Base-by-base conservation (phyloP, 2,113 vertebrate genomes). In the Tragelaphus imberbis region DNA sequence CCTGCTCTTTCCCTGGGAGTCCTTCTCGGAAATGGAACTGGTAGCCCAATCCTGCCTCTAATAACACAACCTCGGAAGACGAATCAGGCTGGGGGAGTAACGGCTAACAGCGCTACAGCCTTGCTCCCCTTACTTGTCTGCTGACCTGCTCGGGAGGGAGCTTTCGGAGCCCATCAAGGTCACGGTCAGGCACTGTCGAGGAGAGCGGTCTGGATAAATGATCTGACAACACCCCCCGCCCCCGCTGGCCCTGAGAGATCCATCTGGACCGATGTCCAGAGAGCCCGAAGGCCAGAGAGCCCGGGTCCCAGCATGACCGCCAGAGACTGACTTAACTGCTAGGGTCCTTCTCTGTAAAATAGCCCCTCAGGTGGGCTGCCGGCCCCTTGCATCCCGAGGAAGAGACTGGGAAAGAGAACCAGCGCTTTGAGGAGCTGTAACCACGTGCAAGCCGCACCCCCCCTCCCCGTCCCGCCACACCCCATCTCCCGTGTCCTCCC, bases 401-500 rank as follows among this genome's bases (percentile, higher is more conserved):
- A 12, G 61, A 65, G 3, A 7, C 15, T 10, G 14, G 55, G 36
- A 11, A 56, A 2, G 2, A 1, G 17, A 7, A 2, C 6, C 0
- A 0, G 13, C 5, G 0, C 71, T 14, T 1, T 0, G 68, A n/a
- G 28, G 71, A 33, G 82, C 2, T 5, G 53, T 2, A 10, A 80
- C 28, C 16, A 0, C 1, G 0, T 6, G 30, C 16, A 21, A 2
- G 47, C 0, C 30, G 6, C n/a, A n/a, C n/a, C n/a, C n/a, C n/a
- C 4, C 16, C 7, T 7, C 7, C 33, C 16, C 30, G 14, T 6
- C 59, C 59, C 12, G 15, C 61, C 61, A 33, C 30, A 63, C 19
- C 36, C 21, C 68, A 12, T 25, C 12, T 21, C 68, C 36, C 1
- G 3, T 75, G 11, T 75, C 36, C 55, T 27, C 19, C 55, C 36